Conservation (phyloP, 2,797 vertebrate genomes). For the Eleutherodactylus coqui region DNA sequence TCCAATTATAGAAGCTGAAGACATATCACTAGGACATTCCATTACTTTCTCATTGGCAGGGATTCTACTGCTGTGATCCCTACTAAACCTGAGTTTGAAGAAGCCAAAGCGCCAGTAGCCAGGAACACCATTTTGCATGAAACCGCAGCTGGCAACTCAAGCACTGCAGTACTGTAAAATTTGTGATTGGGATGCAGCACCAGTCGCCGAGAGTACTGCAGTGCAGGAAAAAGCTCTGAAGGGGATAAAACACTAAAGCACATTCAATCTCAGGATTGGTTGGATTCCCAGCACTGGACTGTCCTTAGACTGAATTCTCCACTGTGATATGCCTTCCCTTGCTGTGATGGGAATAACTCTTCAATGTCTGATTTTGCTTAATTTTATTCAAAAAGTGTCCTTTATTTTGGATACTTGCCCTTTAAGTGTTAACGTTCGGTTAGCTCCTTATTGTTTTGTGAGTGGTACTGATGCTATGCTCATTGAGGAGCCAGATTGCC, state of each 20-base stretch:
- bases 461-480: constrained; percentile 20
- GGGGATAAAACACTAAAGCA: not conserved
- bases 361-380: not conserved
- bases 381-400: not conserved
- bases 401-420: not conserved
- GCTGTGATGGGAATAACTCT: not conserved
- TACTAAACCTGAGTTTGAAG: not conserved
- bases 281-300: not conserved
- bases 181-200: too few species aligned
- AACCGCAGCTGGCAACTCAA: too few species aligned
- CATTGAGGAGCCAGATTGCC: constrained; percentile 25
- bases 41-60: too few species aligned
- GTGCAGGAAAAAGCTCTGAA: not conserved
- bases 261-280: not conserved
- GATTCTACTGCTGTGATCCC: not conserved
- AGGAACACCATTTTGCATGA: not conserved
- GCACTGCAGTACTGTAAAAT: too few species aligned
- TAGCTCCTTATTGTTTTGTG: constrained; percentile 23
- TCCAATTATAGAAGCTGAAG: too few species aligned
- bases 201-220: too few species aligned
- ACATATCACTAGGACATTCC: too few species aligned
- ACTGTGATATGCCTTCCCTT: not conserved
- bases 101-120: not conserved
- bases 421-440: constrained; percentile 26
- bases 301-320: not conserved